Base-by-base conservation (phyloP, 2,888 invertebrate genomes). In the Endomychus coccineus region DNA sequence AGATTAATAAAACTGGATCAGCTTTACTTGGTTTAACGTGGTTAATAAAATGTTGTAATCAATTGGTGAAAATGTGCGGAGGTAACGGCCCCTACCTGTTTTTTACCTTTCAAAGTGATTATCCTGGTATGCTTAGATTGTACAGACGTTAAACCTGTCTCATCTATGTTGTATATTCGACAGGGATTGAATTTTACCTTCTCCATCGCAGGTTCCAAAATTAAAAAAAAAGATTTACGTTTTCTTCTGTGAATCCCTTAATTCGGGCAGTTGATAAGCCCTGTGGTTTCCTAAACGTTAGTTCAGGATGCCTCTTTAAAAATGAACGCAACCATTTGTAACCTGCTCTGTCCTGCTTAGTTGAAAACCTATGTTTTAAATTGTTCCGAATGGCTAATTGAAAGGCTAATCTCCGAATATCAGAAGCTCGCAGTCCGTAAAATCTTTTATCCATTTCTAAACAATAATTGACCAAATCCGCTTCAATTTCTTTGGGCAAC, bases 131-230 rank as follows among this genome's bases (percentile, higher is more conserved):
- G 21, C 31, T 49, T 47, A n/a, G 36, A 31, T 30, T 48, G 49
- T 16, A 54, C 51, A 10, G 46, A 40, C 6, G 49, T 44, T 16
- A 57, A 35, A 10, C 53, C 56, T 7, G 50, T 56, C 40, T 54
- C 53, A 31, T 56, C 52, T 4, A 55, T 45, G 40, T 55, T 54
- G 22, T 22, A 49, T 4, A 48, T 45, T 5, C 37, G 24, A 38
- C 44, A 15, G 27, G 41, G 34, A 17, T 45, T 30, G 43, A 46
- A 28, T 23, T 49, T 41, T 40, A 51, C 36, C 44, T 50, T 50
- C 16, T 38, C 29, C 43, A 45, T 42, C 31, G 44, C 36, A 12
- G 43, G 37, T 38, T 30, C 30, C 16, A 30, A 17, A 15, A 30
- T 16, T n/a, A n/a, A n/a, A n/a, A n/a, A n/a, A n/a, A n/a, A n/a